These are phyloP conservation scores for Vireo altiloquus DNA, from an alignment of 2,113 vertebrate species.

Conservation along the genomic window DNA sequence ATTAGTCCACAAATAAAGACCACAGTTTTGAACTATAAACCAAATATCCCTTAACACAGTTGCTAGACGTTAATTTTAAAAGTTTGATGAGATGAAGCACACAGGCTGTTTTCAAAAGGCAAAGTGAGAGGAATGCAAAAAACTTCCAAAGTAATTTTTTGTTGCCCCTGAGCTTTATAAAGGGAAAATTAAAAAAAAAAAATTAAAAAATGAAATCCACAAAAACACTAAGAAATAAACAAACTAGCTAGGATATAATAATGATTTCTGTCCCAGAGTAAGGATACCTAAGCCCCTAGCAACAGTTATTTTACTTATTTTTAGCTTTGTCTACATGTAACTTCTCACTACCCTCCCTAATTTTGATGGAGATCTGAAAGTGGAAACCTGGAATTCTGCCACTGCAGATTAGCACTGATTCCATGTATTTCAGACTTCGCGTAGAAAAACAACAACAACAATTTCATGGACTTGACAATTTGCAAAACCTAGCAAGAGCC, in stretches of 20 bases:
- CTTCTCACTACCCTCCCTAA: neutral
- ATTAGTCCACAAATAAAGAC: neutral
- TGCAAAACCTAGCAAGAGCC: neutral
- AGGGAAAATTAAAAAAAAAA: neutral
- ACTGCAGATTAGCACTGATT: neutral
- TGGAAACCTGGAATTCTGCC: neutral
- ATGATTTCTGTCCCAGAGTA: neutral
- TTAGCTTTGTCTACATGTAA: neutral
- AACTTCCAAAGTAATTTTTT: neutral
- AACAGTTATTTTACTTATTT: neutral
- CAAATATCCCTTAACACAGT: neutral
- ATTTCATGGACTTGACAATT: neutral
- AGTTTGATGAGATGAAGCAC: neutral
- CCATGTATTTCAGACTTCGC: neutral
- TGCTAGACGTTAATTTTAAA: fast-evolving
- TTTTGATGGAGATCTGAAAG: neutral
- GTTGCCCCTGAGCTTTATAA: neutral
- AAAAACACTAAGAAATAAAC: neutral
- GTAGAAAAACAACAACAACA: neutral
- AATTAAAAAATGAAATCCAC: neutral
- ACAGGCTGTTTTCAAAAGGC: neutral
- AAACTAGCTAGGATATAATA: neutral
- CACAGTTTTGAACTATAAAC: neutral
- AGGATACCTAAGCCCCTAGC: neutral
- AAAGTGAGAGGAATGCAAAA: neutral